These are phyloP conservation scores for Nannobrachium achirus DNA, from an alignment of 2,113 vertebrate species.

Conservation along the genomic window DNA sequence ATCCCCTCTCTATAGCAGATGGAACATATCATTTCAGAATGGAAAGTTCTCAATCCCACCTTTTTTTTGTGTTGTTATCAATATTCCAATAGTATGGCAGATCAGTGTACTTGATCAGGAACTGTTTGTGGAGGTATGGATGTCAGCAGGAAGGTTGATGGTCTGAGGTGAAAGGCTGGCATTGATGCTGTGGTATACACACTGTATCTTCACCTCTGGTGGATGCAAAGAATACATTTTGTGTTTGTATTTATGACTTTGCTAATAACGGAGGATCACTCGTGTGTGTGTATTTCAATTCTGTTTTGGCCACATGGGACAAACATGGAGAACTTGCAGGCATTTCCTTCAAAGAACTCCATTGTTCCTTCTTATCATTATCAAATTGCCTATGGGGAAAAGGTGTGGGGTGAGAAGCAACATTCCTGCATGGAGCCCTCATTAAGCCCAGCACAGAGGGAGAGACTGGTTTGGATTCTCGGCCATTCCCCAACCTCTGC, in stretches of 20 bases:
- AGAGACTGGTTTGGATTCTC: slow-evolving; percentile 69
- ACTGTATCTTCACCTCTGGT: slow-evolving; percentile 5
- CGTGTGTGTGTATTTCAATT: slow-evolving; percentile 3
- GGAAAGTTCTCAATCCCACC: slow-evolving; percentile 53
- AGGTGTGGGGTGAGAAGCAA: slow-evolving; percentile 57
- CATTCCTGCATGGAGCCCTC: slow-evolving; percentile 59
- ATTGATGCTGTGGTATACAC: neutral
- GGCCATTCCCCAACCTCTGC: slow-evolving; percentile 57
- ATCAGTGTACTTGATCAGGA: slow-evolving; percentile 24
- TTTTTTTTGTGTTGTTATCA: slow-evolving; percentile 14
- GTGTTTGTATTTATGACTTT: slow-evolving; percentile 16
- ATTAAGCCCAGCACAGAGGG: slow-evolving; percentile 57
- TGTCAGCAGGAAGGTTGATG: slow-evolving; percentile 11
- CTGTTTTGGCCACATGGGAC: neutral
- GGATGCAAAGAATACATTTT: slow-evolving; percentile 27
- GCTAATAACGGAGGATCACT: slow-evolving; percentile 28
- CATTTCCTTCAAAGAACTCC: slow-evolving; percentile 20
- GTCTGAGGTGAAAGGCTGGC: slow-evolving; percentile 4
- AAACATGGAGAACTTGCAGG: slow-evolving; percentile 11
- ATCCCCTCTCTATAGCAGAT: slow-evolving; percentile 60
- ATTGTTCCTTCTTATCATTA: slow-evolving; percentile 29
- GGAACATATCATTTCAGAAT: slow-evolving; percentile 64
- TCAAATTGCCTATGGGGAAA: slow-evolving; percentile 37
- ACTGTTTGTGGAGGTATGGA: slow-evolving; percentile 23
- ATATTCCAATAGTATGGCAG: slow-evolving; percentile 15